Evolutionary conservation across 2,888 invertebrate species (phyloP).

Genomic region (Molorchus minor): DNA sequence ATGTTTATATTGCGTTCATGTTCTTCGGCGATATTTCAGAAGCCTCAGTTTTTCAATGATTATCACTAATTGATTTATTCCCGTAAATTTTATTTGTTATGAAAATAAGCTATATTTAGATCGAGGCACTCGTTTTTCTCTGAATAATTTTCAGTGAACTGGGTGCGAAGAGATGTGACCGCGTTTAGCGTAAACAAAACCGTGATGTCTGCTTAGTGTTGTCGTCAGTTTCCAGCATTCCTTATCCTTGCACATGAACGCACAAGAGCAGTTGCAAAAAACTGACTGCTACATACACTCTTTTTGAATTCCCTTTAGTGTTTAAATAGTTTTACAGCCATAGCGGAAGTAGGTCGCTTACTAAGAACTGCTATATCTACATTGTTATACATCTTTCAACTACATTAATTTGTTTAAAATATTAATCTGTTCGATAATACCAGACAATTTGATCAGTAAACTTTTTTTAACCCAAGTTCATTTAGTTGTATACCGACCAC

Average conservation of each 20-base stretch:
- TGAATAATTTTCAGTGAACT: slow-evolving; percentile 57
- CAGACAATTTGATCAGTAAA: too few relatives aligned
- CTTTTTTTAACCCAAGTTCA: too few relatives aligned
- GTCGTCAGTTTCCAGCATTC: slow-evolving; percentile 45
- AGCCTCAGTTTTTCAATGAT: slow-evolving; percentile 38
- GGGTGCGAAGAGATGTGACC: slow-evolving; percentile 60
- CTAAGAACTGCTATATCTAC: too few relatives aligned
- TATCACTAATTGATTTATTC: slow-evolving; percentile 51
- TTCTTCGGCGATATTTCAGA: slow-evolving; percentile 31
- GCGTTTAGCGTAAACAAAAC: slow-evolving; percentile 55
- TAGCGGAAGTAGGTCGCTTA: too few relatives aligned
- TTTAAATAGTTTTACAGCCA: too few relatives aligned
- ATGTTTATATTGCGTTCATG: slow-evolving; percentile 14
- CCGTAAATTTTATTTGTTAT: slow-evolving; percentile 54
- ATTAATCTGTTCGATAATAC: too few relatives aligned
- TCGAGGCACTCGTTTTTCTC: slow-evolving; percentile 55
- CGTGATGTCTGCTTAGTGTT: slow-evolving; percentile 58
- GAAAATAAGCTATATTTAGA: slow-evolving; percentile 55
- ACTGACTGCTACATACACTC: too few relatives aligned
- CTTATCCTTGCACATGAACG: slow-evolving; percentile 18
- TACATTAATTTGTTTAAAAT: too few relatives aligned
- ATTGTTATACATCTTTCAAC: too few relatives aligned
- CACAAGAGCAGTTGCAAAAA: slow-evolving; percentile 22
- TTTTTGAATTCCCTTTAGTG: too few relatives aligned
- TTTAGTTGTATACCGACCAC: too few relatives aligned